Base-by-base conservation (phyloP, 2,888 invertebrate species). In the Athalia rosae region DNA sequence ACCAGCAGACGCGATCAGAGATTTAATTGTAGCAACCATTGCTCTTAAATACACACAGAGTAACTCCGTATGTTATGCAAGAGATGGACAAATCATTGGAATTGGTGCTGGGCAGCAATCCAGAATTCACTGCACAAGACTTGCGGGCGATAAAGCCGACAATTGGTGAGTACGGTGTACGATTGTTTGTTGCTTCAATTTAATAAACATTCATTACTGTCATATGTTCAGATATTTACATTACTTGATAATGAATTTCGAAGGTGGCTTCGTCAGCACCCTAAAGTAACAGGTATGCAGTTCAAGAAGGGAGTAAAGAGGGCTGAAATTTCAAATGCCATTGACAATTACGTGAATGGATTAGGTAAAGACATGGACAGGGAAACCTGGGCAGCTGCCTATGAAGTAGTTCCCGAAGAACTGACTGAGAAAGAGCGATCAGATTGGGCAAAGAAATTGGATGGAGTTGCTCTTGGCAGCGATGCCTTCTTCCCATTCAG, bases 31-130 rank as follows among this genome's bases (percentile, higher is more conserved):
- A 1, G 99, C 99, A 0, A 98, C 98, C 0, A 97, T 99, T 79
- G 97, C 99, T 0, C 92, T 99, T 28, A 99, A 99, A 89, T 99
- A 98, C 88, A 98, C 99, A 0, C 99, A 99, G 90, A 99, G 99
- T 84, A 99, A 99, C 90, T 99, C 98, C 0, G 99, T 99, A 0
- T 99, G 99, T 88, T 99, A 95, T 86, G 98, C 99, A 0, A 95
- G 95, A 84, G 96, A 98, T 90, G 98, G 98, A 4, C 95, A 97
- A 92, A 95, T 97, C 11, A 94, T 99, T 85, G 99, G 99, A 15
- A 98, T 98, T 84, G 99, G 99, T 47, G 99, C 99, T n/a, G 99
- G 99, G 0, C 99, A 99, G 88, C 99, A 99, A 90, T 98, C 98
- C 0, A 94, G 99, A 81, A 99, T 99, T 87, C 99, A 99, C 90